Percentiles rank a stretch among this genome's conserved stretches.
phyloP scores from a whole-genome alignment of 2,113 vertebrate genomes.

The Triplophysa dalaica region DNA sequence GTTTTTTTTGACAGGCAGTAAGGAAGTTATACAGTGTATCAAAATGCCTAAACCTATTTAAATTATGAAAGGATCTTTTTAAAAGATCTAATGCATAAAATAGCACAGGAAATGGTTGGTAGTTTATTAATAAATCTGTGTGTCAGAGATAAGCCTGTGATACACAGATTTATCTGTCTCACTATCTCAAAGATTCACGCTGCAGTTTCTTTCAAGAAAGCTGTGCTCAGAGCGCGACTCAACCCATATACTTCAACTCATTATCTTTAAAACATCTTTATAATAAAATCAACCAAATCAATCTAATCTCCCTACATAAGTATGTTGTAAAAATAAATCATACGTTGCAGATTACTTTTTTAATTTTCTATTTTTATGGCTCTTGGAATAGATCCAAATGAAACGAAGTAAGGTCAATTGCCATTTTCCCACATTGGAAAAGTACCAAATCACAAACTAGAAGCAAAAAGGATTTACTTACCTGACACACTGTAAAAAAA shows the following conservation, averaged over 20 bases:
- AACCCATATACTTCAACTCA: neutral
- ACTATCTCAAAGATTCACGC: conserved; percentile 39
- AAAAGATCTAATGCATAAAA: neutral
- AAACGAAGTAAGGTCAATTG: conserved; percentile 9
- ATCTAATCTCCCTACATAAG: neutral
- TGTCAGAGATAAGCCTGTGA: neutral
- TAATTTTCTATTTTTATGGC: conserved; percentile 19
- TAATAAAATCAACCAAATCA: neutral
- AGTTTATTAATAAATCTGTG: conserved; percentile 43
- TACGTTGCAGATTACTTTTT: conserved; percentile 9
- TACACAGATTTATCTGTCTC: conserved; percentile 17
- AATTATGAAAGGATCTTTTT: too few species aligned
- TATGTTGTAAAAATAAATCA: neutral
- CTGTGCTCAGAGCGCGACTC: conserved; percentile 20
- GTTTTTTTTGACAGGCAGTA: neutral
- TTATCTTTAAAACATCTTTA: conserved; percentile 5
- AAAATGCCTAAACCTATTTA: too few species aligned
- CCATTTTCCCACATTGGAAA: conserved; percentile 1
- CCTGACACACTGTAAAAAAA: conserved; percentile 1
- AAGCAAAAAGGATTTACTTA: conserved; percentile 18
- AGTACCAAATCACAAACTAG: conserved; percentile 4
- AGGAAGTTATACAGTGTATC: neutral
- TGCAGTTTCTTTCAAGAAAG: conserved; percentile 36
- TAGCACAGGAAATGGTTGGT: conserved; percentile 15
- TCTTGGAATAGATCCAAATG: conserved; percentile 28